Evolutionary conservation across 2,797 vertebrate species (phyloP), one percentile per base, ranked within the genome.

Genomic region (Enteromius mattozi): DNA sequence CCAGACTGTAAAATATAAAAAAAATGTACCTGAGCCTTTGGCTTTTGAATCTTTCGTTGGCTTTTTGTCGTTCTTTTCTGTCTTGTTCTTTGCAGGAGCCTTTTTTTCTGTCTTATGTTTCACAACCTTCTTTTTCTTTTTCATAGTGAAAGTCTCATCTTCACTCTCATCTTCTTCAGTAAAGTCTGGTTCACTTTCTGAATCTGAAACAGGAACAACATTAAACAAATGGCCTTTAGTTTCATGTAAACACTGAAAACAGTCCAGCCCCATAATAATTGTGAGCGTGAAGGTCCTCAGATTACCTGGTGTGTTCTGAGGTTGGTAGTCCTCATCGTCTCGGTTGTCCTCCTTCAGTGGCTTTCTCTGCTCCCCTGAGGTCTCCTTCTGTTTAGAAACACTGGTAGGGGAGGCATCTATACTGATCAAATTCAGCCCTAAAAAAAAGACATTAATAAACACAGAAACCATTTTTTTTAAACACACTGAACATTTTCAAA

Each of bases 361-460:
- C 68, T 89, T 92, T 70, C 78, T 93, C 78, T 87, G 91, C n/a
- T 75, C 87, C 30, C 88, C 81, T 0, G 81, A 7, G 16, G 87
- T 82, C 89, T 91, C 93, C 82, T 84, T 95, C 82, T 91, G 93
- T 78, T 81, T 88, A 17, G 79, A 61, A 6, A 56, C 59, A 10
- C 13, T 13, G 16, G 47, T 27, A 5, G 27, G 30, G 2, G 70
- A 8, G 0, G 89, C 88, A 14, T 86, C 90, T 69, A 93, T 93
- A 76, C 92, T 91, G 87, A 97, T 95, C 85, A 91, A 88, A 89
- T 96, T 92, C 37, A 97, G 89, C 42, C 94, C 97, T 97, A 47
- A 70, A 56, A 90, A 77, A 30, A 35, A 3, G 59, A 2, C 27
- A 16, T 33, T 33, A 42, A 13, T 37, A n/a, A 13, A 19, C 33